phyloP scores from a whole-genome alignment of 2,888 invertebrate species.

The Patella caerulea region DNA sequence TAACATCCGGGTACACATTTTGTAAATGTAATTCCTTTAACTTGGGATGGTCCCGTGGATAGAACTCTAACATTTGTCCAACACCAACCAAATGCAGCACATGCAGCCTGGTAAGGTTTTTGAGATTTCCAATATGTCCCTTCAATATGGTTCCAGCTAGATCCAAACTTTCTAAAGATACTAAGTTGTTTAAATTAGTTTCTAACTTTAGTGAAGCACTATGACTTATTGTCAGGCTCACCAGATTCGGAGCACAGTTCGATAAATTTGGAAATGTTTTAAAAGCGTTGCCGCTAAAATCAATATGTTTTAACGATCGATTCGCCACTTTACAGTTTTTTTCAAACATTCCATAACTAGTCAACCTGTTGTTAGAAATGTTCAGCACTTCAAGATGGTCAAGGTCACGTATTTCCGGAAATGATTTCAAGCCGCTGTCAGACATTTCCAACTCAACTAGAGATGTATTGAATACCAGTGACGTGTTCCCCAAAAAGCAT shows the following conservation, averaged over 20 bases:
- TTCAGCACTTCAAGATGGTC: background rate
- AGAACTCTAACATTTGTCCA: background rate
- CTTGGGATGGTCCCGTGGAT: background rate
- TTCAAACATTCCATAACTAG: background rate
- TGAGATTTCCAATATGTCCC: background rate
- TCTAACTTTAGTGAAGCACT: background rate
- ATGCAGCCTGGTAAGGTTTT: background rate
- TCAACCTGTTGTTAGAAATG: background rate
- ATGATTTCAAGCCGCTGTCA: background rate
- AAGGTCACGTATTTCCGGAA: background rate
- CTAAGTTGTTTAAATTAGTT: background rate
- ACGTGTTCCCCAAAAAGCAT: too few relatives aligned
- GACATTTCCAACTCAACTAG: background rate
- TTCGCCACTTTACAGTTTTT: background rate
- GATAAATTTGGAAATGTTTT: background rate
- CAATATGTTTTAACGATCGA: background rate
- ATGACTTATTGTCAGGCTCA: background rate
- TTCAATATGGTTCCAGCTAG: background rate
- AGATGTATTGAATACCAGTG: too few relatives aligned
- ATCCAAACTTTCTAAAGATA: background rate
- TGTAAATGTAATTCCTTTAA: background rate
- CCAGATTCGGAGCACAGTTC: background rate
- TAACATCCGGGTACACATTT: background rate
- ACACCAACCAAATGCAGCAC: background rate
- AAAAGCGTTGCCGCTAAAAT: background rate